Evolutionary conservation across 92 coral and sea anemone species (phyloP), one percentile per base, ranked within the genome.

Genomic region (Paramuricea clavata): DNA sequence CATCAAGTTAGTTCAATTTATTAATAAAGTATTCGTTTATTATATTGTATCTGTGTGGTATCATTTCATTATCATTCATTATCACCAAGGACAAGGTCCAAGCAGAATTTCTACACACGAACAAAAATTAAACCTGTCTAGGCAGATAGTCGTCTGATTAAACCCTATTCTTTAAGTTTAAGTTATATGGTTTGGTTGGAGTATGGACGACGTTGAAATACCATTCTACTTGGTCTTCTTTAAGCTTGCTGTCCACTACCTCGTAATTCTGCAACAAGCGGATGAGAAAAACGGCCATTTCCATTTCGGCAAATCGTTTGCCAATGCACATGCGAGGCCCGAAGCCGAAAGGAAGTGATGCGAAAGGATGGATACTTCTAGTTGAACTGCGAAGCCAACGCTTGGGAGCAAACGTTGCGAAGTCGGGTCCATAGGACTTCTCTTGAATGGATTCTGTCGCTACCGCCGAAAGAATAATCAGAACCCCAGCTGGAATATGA

Each of bases 271-370:
- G 74, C 39, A 68, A 30, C 41, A 68, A 19, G 1, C 74, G 74
- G 2, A 68, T 28, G 19, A 68, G 3, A 32, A 68, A 32, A 23
- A 68, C 0, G 1, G 74, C 0, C 42, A 68, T 28, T 15, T 68
- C 74, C 33, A 68, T 13, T 2, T 68, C 74, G 11, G n/a, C 74
- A 32, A 68, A 3, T 26, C 74, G 33, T 82, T 42, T 81, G 83
- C 94, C 92, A 11, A 88, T 2, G 33, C 94, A 91, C 87, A 85
- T 83, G 2, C 94, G 89, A 15, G 87, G 79, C 5, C 94, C 94
- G 88, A 71, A 88, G 23, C 94, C 90, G 60, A 91, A 91, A 0
- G 89, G 92, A 0, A 83, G 83, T 32, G 42, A 30, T 19, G 92
- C 69, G 43, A 88, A 91, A 1, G 91, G 69, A 52, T 88, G 81